Conservation (phyloP, 2,797 vertebrate genomes). For the Odontamblyopus lacepedii region DNA sequence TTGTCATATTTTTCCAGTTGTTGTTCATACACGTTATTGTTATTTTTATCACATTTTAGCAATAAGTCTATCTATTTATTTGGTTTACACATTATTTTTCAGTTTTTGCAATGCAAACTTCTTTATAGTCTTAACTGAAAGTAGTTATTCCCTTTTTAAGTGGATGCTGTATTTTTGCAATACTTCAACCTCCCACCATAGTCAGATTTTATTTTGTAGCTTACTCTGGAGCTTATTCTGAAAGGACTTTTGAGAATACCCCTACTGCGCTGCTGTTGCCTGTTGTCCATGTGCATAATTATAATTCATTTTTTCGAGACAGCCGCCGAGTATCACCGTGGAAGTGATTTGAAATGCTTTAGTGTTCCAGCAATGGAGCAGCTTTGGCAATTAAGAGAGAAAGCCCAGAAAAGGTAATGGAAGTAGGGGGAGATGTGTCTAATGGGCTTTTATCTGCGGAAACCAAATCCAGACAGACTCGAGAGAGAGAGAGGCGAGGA, state of each 20-base stretch:
- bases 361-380: conserved; percentile 71
- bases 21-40: no score
- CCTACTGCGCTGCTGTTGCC: conserved; percentile 34
- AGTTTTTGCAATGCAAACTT: background rate
- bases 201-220: conserved; percentile 13
- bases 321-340: conserved; percentile 65
- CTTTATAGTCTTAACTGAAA: background rate
- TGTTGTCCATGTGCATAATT: conserved; percentile 52
- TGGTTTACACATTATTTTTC: background rate
- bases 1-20: no score
- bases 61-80: background rate
- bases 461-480: conserved; percentile 81
- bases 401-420: conserved; percentile 79
- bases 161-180: background rate
- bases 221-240: background rate
- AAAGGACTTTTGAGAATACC: conserved; percentile 28
- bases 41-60: background rate
- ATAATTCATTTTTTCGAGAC: conserved; percentile 54
- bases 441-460: conserved; percentile 87
- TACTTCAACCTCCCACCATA: no score
- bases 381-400: conserved; percentile 77
- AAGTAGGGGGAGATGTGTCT: conserved; percentile 79
- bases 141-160: background rate
- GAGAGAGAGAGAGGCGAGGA: conserved; percentile 53
- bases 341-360: conserved; percentile 75